Conservation (phyloP, 2,888 invertebrate genomes). For the Serripes groenlandicus region DNA sequence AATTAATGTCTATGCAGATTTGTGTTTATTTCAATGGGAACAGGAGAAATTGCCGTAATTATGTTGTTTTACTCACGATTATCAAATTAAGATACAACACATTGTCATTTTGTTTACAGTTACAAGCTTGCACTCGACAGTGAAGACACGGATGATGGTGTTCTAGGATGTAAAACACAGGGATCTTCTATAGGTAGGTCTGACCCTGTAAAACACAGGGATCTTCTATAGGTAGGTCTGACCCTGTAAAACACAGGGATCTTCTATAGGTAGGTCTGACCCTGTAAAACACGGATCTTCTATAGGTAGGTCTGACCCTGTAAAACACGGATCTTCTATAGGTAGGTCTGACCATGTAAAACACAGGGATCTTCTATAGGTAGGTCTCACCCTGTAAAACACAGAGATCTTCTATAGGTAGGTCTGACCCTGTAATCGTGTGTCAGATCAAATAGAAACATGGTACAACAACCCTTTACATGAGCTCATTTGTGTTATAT, state of each 20-base stretch:
- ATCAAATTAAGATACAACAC: too few relatives aligned
- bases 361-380: neutral
- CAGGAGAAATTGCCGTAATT: too few relatives aligned
- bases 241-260: neutral
- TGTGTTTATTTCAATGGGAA: too few relatives aligned
- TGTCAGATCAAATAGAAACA: too few relatives aligned
- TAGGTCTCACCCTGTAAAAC: slow-evolving; percentile 29
- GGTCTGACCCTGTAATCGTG: slow-evolving; percentile 19
- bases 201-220: too few relatives aligned
- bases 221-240: neutral
- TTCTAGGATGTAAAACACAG: slow-evolving; percentile 66
- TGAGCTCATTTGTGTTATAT: too few relatives aligned
- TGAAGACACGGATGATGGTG: slow-evolving; percentile 64
- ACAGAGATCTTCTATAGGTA: slow-evolving; percentile 62
- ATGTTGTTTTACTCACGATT: too few relatives aligned
- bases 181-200: slow-evolving; percentile 63
- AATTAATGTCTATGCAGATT: too few relatives aligned
- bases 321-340: neutral
- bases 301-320: slow-evolving; percentile 63
- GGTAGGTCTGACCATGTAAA: neutral
- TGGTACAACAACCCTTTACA: too few relatives aligned
- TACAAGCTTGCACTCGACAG: slow-evolving; percentile 65
- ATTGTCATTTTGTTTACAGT: slow-evolving; percentile 39
- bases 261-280: neutral
- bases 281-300: slow-evolving; percentile 59